Base-by-base conservation (phyloP, 2,113 vertebrate genomes). In the Elephas maximus region DNA sequence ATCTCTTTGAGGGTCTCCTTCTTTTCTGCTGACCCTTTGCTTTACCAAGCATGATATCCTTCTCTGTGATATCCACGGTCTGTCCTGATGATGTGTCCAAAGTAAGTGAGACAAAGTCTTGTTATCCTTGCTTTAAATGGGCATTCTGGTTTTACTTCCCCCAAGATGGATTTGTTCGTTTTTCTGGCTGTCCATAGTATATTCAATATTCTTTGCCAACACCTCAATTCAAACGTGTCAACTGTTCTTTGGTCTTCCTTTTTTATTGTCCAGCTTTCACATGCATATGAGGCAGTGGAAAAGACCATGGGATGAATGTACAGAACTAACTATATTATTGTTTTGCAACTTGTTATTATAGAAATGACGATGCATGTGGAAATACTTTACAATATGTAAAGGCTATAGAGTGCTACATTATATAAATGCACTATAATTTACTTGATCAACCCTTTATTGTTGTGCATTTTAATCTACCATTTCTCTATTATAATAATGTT, bases 321-420 rank as follows among this genome's bases (percentile, higher is more conserved):
- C 26, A 82, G 8, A 33, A 78, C 1, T 74, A 88, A 86, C 8
- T 57, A 7, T 51, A 79, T 89, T 82, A 7, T 53, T 37, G 78
- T 80, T 95, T 45, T 95, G 23, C 51, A 95, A 67, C 37, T 85
- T 85, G 44, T 80, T 95, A 41, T 41, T 48, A 85, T 89, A 79
- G 23, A 71, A 74, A 26, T 92, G 24, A 44, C 90, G 51, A 33
- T 95, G 8, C 69, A n/a, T 74, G 9, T 51, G 48, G 14, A 94
- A 88, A 80, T 65, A 6, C 0, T 60, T 80, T 88, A 69, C 84
- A 81, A 12, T 53, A 30, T 77, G 45, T 76, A 88, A 94, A 90
- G 65, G 2, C n/a, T 57, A 26, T 12, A 71, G n/a, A 91, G 76
- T 81, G 21, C n/a, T 53, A 28, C 44, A 80, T 85, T 69, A 17